Conservation (phyloP, 2,797 vertebrate genomes). For the Emydoidea blandingii region DNA sequence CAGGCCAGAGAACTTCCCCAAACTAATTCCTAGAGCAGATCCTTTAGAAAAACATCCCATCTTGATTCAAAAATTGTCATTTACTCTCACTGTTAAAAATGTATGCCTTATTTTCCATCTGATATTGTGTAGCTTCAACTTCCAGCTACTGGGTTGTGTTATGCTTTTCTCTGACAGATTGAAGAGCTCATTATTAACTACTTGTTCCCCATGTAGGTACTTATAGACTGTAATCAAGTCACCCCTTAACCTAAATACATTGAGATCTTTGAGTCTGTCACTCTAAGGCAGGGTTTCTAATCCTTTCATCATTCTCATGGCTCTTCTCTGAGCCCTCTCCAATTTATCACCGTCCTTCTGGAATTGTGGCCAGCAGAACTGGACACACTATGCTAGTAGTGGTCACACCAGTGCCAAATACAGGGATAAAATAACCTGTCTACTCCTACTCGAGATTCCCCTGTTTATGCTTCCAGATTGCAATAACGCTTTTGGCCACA, state of each 20-base stretch:
- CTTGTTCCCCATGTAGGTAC: too few relatives aligned
- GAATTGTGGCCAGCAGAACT: neutral
- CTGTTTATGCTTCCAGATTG: neutral
- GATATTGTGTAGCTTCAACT: too few relatives aligned
- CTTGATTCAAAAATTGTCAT: too few relatives aligned
- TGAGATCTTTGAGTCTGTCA: neutral
- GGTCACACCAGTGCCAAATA: neutral
- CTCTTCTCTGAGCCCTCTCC: neutral
- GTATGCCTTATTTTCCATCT: too few relatives aligned
- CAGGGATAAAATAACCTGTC: neutral
- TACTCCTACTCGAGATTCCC: neutral
- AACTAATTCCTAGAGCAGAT: too few relatives aligned
- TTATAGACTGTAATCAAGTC: too few relatives aligned
- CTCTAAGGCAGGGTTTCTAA: neutral
- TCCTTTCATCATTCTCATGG: neutral
- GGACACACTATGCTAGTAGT: neutral
- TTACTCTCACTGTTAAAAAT: too few relatives aligned
- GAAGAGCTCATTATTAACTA: too few relatives aligned
- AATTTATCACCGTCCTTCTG: neutral
- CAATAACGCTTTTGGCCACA: neutral
- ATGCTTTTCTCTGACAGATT: too few relatives aligned
- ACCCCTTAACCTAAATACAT: neutral
- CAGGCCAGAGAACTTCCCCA: too few relatives aligned
- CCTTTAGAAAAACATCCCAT: too few relatives aligned
- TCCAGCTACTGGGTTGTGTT: too few relatives aligned